Evolutionary conservation across 2,888 invertebrate genomes (phyloP).

Genomic region (Hydroisotoma schaefferi): DNA sequence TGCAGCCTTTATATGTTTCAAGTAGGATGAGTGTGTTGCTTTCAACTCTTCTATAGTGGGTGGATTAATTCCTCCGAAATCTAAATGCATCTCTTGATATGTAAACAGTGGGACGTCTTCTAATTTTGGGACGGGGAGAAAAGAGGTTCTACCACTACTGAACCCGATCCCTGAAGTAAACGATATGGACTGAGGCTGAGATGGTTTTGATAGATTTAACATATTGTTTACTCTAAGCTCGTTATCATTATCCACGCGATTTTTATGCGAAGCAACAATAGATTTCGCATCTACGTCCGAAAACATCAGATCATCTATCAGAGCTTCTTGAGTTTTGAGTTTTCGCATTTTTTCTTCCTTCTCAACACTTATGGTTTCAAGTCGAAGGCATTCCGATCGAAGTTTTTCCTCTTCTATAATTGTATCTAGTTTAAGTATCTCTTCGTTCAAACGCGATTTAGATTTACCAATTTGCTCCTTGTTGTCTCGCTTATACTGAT

Average conservation of each 20-base stretch:
- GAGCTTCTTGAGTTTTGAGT: slow-evolving; percentile 79
- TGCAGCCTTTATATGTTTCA: slow-evolving; percentile 71
- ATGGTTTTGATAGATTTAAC: neutral
- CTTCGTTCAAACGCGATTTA: slow-evolving; percentile 56
- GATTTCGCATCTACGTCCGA: slow-evolving; percentile 84
- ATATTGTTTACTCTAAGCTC: slow-evolving; percentile 51
- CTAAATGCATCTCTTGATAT: slow-evolving; percentile 62
- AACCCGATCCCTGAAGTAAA: slow-evolving; percentile 75
- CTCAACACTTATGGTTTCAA: slow-evolving; percentile 67
- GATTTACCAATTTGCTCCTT: slow-evolving; percentile 59
- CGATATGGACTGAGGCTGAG: slow-evolving; percentile 21
- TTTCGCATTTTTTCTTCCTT: slow-evolving; percentile 69
- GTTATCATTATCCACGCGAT: slow-evolving; percentile 54
- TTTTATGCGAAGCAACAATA: slow-evolving; percentile 65
- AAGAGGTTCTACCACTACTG: slow-evolving; percentile 62
- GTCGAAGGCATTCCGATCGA: slow-evolving; percentile 68
- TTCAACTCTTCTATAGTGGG: slow-evolving; percentile 65
- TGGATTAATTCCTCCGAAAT: slow-evolving; percentile 69
- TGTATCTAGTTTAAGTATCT: slow-evolving; percentile 82
- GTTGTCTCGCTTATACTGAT: slow-evolving; percentile 86
- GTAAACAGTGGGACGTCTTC: slow-evolving; percentile 74
- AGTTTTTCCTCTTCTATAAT: slow-evolving; percentile 76
- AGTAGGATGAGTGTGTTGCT: slow-evolving; percentile 60
- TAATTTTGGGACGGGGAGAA: slow-evolving; percentile 65
- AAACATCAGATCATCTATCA: slow-evolving; percentile 93